Percentiles rank a stretch among this genome's conserved stretches.
phyloP scores from a whole-genome alignment of 2,888 invertebrate genomes.

The Brachypterus glaber region DNA sequence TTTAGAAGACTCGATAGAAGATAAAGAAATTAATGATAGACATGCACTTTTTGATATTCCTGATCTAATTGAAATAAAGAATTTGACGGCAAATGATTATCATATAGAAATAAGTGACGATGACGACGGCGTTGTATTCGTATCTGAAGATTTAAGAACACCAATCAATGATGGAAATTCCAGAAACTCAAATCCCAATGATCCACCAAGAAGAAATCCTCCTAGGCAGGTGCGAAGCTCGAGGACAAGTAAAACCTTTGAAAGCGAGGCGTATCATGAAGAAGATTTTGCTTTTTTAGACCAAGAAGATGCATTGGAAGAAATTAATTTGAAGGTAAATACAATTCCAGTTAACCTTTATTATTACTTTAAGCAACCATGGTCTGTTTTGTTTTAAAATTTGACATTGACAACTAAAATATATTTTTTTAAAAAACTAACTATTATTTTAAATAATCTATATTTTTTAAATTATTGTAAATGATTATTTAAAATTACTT shows the following conservation, averaged over 20 bases:
- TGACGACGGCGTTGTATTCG: conserved; percentile 24
- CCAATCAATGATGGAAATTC: background rate
- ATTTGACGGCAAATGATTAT: conserved; percentile 20
- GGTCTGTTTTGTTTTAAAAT: too few species aligned
- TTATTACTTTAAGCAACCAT: too few species aligned
- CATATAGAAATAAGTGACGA: too few species aligned
- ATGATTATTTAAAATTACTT: too few species aligned
- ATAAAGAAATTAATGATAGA: conserved; percentile 10
- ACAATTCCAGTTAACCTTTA: background rate
- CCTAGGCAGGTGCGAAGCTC: conserved; percentile 19
- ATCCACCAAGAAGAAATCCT: conserved; percentile 21
- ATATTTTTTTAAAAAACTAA: too few species aligned
- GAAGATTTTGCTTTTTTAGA: conserved; percentile 26
- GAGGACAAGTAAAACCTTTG: conserved; percentile 16
- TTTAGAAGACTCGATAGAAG: too few species aligned
- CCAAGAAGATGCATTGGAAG: conserved; percentile 20
- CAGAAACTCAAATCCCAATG: conserved; percentile 10
- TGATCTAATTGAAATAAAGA: conserved; percentile 22
- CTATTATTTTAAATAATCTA: too few species aligned
- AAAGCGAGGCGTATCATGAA: conserved; percentile 22
- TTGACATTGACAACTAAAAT: too few species aligned
- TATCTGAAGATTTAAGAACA: conserved; percentile 17
- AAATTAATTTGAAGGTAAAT: background rate
- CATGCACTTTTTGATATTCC: conserved; percentile 17
- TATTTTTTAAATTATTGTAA: too few species aligned